Base-by-base conservation (phyloP, 64 coral and sea anemone genomes). In the Stylophora pistillata region DNA sequence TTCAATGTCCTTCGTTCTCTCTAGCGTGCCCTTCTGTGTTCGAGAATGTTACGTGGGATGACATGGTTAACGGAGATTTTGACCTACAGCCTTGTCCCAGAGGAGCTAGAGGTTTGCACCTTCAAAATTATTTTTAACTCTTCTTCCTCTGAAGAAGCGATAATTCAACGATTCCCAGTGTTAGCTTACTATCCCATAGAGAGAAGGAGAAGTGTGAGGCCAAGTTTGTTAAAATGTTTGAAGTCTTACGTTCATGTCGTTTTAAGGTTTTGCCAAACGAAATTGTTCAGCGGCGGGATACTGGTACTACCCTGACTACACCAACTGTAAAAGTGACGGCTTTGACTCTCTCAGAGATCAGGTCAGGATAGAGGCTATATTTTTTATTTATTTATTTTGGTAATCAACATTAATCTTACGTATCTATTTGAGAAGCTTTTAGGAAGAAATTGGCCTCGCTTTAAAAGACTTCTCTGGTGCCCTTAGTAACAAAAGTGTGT, bases 251-350 rank as follows among this genome's bases (percentile, higher is more conserved):
- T 55, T 26, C 77, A 30, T 17, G 72, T 76, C 9, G 27, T 64
- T 10, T 18, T 7, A 30, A 91, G 90, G 90, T 91, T 68, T 91
- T 34, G 90, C 90, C 23, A 58, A 53, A 20, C 73, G 90, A 13
- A 91, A 86, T 33, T 91, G 90, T 74, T 68, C 82, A 21, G 28
- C 16, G 15, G 14, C 7, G 20, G 74, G 82, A 0, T 0, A 15
- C 31, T 91, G 90, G 90, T 86, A 91, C 64, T 91, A 86, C 23
- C 73, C 90, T 0, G 90, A 91, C 82, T 91, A 86, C 71, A 86
- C 90, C 15, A 26, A 78, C 25, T 91, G 90, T 30, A 85, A 86
- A 55, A 91, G 59, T 77, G 81, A 77, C 4, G 58, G 17, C 0
- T 86, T 91, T 76, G 21, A 37, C 27, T 18, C 14, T 23, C 76